Conservation (phyloP, 2,113 vertebrate species). For the Bos javanicus region DNA sequence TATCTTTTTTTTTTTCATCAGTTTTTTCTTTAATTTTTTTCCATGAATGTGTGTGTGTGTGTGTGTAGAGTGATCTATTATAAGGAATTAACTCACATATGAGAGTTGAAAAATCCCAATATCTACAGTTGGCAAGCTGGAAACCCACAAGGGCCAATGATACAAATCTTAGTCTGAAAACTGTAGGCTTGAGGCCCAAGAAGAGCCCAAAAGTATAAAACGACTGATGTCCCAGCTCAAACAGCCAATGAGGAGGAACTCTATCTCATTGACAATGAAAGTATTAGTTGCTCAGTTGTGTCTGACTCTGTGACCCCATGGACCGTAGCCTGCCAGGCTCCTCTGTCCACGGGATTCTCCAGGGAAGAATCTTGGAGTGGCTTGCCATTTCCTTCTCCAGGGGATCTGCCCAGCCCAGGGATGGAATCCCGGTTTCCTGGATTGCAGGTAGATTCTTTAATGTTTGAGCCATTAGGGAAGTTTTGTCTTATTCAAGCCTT, state of each 20-base stretch:
- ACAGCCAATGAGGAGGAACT: not conserved
- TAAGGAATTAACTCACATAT: not conserved
- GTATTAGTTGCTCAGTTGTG: not conserved
- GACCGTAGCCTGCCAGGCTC: accelerated
- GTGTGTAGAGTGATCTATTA: not conserved
- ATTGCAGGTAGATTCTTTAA: not conserved
- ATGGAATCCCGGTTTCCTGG: accelerated
- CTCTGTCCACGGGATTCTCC: not conserved
- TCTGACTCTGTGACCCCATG: not conserved
- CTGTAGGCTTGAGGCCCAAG: not conserved
- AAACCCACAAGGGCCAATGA: not conserved
- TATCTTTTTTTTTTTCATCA: not conserved
- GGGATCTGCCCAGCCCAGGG: not conserved
- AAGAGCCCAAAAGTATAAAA: not conserved
- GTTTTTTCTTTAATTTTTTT: not conserved
- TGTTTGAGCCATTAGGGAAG: not conserved
- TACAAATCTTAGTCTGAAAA: not conserved
- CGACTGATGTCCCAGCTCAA: not conserved
- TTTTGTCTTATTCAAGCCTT: not conserved
- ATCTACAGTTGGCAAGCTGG: not conserved
- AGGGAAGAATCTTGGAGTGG: not conserved
- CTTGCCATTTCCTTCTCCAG: not conserved
- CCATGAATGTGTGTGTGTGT: not conserved
- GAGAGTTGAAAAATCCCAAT: not conserved
- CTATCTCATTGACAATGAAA: not conserved